Base-by-base conservation (phyloP, 2,888 invertebrate genomes). In the Campoletis raptor region DNA sequence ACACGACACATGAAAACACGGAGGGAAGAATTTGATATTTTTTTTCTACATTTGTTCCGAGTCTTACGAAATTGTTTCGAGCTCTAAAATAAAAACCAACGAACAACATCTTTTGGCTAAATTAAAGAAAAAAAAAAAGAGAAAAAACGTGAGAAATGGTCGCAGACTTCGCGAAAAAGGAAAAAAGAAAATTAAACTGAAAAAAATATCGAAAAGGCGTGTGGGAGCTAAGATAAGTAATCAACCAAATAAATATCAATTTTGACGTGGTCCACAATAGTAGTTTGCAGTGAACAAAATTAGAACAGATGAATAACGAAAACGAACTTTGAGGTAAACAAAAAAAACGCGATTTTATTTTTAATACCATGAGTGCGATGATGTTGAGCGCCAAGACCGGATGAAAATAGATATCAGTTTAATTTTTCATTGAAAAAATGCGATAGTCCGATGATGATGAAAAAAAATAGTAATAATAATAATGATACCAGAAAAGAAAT, bases 191-290 rank as follows among this genome's bases (percentile, higher is more conserved):
- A 64, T 30, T 73, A 86, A 76, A 85, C 72, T 77, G 72, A 69
- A 76, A 85, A 72, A 81, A 77, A 67, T 24, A 30, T 48, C 79
- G 74, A 78, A 86, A 72, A 64, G 72, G 64, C 74, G 80, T 52
- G 69, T 64, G 74, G 74, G 76, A 81, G 52, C 70, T 79, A 74
- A 83, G 57, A 82, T 85, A 89, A 87, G 70, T 87, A 85, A 86
- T 83, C 80, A 85, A 82, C 83, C 78, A 88, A 87, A 87, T 89
- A 70, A 86, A 89, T 92, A 92, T 92, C 90, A 92, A 91, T 91
- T 90, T 90, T 89, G 83, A 91, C 88, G 91, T 89, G 93, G 92
- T 93, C 93, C 92, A 92, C 91, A 91, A 86, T 76, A 82, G 92
- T 93, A 93, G 93, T 93, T 91, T 91, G 90, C 91, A 91, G 91